These are phyloP conservation scores for Saguinus midas DNA, from an alignment of 2,113 vertebrate species.

Conservation along the genomic window DNA sequence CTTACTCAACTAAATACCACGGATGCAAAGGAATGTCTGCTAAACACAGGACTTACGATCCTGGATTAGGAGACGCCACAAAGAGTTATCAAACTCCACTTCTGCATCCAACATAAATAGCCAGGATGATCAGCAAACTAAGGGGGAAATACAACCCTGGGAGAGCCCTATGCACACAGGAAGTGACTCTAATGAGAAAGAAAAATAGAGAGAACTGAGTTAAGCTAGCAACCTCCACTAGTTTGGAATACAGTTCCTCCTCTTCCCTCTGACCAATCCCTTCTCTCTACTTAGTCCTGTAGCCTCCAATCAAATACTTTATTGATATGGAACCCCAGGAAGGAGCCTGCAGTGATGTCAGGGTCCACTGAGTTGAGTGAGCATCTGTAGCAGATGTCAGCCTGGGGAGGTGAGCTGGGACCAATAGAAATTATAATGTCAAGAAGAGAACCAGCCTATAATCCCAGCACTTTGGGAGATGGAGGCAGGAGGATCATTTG, in stretches of 20 bases:
- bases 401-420: background rate
- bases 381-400: background rate
- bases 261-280: background rate
- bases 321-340: background rate
- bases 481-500: too few species aligned
- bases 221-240: background rate
- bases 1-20: slow-evolving; percentile 20
- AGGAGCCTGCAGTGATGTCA: background rate
- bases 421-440: background rate
- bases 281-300: background rate
- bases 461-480: too few species aligned
- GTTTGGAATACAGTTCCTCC: background rate
- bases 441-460: background rate
- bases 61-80: slow-evolving; percentile 28
- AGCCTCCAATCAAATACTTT: background rate
- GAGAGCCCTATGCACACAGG: background rate
- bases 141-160: background rate
- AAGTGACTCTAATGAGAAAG: background rate
- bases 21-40: slow-evolving; percentile 28
- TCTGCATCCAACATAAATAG: slow-evolving; percentile 41
- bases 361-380: background rate
- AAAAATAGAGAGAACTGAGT: background rate
- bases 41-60: background rate
- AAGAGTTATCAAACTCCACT: background rate
- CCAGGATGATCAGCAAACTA: background rate